These are phyloP conservation scores for Piprites chloris DNA, from an alignment of 2,113 vertebrate species.

Conservation along the genomic window DNA sequence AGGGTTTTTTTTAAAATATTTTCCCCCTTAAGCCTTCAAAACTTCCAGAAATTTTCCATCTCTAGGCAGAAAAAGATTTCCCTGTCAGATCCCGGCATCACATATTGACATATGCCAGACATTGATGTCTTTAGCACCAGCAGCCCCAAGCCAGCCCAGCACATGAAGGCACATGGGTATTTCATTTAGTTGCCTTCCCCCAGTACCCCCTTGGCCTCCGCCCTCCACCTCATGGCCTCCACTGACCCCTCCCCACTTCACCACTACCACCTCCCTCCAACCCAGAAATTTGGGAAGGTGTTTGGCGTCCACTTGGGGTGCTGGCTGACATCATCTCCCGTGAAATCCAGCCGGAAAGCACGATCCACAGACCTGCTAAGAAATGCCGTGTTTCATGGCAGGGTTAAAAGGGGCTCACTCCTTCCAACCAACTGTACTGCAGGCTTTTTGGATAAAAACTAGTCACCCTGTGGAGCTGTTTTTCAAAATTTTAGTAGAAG, in stretches of 20 bases:
- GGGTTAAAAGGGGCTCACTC: background rate
- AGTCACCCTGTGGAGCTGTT: background rate
- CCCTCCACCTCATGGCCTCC: background rate
- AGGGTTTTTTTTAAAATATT: accelerated
- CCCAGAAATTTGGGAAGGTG: background rate
- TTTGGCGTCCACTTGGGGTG: background rate
- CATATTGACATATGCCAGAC: accelerated
- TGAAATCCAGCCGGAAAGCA: background rate
- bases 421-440: background rate
- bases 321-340: background rate
- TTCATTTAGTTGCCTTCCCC: background rate
- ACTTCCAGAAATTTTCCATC: background rate
- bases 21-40: background rate
- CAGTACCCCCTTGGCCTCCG: background rate
- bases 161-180: background rate
- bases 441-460: background rate
- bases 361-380: background rate
- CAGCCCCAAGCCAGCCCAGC: background rate
- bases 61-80: background rate
- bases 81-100: background rate
- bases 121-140: background rate
- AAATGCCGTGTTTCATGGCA: background rate
- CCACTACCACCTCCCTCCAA: background rate
- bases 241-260: background rate
- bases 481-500: background rate